phyloP scores from a whole-genome alignment of 1,140 invertebrate species.

The Orchesella cincta region DNA sequence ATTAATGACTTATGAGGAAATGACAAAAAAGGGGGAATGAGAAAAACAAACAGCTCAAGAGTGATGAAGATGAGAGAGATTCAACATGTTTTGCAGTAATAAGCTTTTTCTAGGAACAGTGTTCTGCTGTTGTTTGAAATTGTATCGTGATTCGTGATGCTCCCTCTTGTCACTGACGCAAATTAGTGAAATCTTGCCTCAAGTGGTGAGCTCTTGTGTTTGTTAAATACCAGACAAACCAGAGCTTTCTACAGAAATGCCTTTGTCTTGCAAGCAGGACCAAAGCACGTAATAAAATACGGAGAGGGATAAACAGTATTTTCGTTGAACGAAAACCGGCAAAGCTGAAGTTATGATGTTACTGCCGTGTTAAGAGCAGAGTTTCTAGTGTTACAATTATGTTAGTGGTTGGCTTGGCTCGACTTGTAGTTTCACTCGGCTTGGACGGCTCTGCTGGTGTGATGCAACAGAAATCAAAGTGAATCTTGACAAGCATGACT shows the following conservation, averaged over 20 bases:
- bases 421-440: background rate
- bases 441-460: background rate
- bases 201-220: conserved; percentile 17
- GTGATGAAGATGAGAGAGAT: background rate
- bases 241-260: background rate
- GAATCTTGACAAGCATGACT: conserved; percentile 40
- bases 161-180: conserved; percentile 46
- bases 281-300: background rate
- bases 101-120: background rate
- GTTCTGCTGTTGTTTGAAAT: background rate
- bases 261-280: background rate
- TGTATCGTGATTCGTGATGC: background rate
- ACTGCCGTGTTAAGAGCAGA: background rate
- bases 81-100: background rate
- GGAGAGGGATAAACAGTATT: background rate
- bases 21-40: background rate
- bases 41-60: background rate
- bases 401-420: too few relatives aligned
- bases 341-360: too few relatives aligned
- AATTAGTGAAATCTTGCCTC: conserved; percentile 46
- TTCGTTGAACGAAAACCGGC: background rate
- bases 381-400: background rate
- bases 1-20: conserved; percentile 2
- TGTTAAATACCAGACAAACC: background rate
- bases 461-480: conserved; percentile 42